These are phyloP conservation scores for Rhopalosiphum nymphaeae DNA, from an alignment of 2,888 invertebrate species.

Conservation along the genomic window DNA sequence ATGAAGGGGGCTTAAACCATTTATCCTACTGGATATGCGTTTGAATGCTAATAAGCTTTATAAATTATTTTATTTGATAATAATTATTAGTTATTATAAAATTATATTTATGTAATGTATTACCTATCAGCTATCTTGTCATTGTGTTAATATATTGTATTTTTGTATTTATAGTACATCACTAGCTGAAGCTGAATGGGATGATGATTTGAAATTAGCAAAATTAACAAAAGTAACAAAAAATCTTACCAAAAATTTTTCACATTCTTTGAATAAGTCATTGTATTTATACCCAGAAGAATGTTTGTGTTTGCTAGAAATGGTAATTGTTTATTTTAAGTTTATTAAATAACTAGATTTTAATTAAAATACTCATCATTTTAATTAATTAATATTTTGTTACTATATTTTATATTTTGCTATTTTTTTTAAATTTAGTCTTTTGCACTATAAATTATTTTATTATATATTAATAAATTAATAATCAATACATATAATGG, in stretches of 20 bases:
- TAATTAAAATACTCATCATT: background rate
- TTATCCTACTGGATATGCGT: background rate
- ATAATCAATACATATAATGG: no score
- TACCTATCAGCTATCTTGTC: background rate
- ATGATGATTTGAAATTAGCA: slow-evolving; percentile 73
- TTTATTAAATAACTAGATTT: background rate
- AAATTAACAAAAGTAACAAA: slow-evolving; percentile 74
- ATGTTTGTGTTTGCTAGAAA: slow-evolving; percentile 77
- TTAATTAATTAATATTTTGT: background rate
- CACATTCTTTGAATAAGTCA: slow-evolving; percentile 72
- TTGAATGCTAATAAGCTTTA: background rate
- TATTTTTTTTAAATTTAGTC: background rate
- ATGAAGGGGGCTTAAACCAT: background rate
- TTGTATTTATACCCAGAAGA: slow-evolving; percentile 77
- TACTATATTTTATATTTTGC: background rate
- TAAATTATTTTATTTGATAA: background rate
- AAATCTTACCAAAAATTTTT: slow-evolving; percentile 74
- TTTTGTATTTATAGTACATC: slow-evolving; percentile 66
- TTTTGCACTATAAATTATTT: background rate
- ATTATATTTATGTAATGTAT: background rate
- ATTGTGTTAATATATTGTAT: slow-evolving; percentile 68
- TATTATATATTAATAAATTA: no score
- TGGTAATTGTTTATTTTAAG: slow-evolving; percentile 71
- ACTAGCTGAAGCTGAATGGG: slow-evolving; percentile 75
- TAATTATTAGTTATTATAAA: background rate